A percentile compares a stretch with the other conserved stretches of the same genome.
These are phyloP conservation scores for Reticulitermes speratus DNA, from an alignment of 1,140 invertebrate species.

Conservation along the genomic window DNA sequence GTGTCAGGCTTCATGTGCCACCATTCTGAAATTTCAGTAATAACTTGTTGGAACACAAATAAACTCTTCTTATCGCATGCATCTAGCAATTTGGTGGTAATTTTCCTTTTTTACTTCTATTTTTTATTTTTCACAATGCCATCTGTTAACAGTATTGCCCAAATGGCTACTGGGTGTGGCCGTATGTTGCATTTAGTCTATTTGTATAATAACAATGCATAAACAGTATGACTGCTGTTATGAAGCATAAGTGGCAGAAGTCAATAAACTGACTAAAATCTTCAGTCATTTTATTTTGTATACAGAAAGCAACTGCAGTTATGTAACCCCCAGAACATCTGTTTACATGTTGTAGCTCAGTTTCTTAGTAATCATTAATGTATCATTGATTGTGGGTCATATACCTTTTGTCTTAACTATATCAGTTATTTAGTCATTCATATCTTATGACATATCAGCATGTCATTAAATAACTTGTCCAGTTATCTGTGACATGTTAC, in stretches of 20 bases:
- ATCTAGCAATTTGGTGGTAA: too few species aligned
- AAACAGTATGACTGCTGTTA: background rate
- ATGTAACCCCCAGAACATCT: background rate
- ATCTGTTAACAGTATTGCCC: too few species aligned
- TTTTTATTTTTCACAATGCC: too few species aligned
- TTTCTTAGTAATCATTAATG: background rate
- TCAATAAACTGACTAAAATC: background rate
- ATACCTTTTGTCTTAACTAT: background rate
- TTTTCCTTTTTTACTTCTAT: too few species aligned
- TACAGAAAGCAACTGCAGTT: background rate
- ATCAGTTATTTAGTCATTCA: background rate
- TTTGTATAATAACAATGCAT: background rate
- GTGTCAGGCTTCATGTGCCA: too few species aligned
- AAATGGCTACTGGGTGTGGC: too few species aligned
- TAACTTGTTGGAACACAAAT: too few species aligned
- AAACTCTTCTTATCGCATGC: too few species aligned
- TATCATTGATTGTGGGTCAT: background rate
- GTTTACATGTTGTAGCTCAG: background rate
- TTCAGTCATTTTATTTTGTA: background rate
- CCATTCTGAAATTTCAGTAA: too few species aligned
- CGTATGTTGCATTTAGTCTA: too few species aligned
- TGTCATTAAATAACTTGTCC: background rate
- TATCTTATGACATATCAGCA: background rate
- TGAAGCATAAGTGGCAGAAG: slow-evolving; percentile 1
- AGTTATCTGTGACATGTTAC: too few species aligned